Evolutionary conservation across 2,888 invertebrate genomes (phyloP).

Genomic region (Machimus atricapillus): DNA sequence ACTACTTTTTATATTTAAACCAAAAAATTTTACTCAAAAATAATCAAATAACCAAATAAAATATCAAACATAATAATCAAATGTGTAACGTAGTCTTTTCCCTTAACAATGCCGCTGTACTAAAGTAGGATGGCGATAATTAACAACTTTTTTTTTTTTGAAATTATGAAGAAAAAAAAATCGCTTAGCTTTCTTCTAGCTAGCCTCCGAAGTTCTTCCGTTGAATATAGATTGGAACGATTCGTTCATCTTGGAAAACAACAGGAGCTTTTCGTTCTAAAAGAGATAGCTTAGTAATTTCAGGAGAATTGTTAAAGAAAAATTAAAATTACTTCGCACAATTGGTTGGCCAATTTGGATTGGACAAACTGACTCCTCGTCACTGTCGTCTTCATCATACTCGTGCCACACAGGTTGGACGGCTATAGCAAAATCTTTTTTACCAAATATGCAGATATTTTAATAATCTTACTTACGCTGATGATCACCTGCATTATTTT

Average conservation of each 20-base stretch:
- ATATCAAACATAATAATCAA: no score
- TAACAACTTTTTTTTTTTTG: no score
- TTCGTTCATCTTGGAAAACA: not conserved
- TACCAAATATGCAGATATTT: not conserved
- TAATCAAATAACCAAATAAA: no score
- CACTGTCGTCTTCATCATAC: not conserved
- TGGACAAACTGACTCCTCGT: not conserved
- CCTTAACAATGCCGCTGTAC: not conserved
- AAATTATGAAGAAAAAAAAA: not conserved
- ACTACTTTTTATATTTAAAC: not conserved
- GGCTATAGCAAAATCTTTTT: not conserved
- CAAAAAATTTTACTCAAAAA: not conserved
- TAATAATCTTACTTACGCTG: not conserved
- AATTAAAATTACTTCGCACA: not conserved
- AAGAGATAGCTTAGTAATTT: not conserved
- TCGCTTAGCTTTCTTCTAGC: not conserved
- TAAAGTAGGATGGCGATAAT: not conserved
- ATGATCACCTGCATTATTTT: not conserved
- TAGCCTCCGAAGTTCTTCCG: not conserved
- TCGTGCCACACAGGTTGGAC: not conserved
- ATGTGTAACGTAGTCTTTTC: no score
- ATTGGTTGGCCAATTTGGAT: not conserved
- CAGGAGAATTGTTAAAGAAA: not conserved
- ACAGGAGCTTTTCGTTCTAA: not conserved
- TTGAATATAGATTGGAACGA: not conserved